A percentile compares a stretch with the other conserved stretches of the same genome.
Evolutionary conservation across 2,113 vertebrate genomes (phyloP).

Genomic region (Tretioscincus oriximinensis): DNA sequence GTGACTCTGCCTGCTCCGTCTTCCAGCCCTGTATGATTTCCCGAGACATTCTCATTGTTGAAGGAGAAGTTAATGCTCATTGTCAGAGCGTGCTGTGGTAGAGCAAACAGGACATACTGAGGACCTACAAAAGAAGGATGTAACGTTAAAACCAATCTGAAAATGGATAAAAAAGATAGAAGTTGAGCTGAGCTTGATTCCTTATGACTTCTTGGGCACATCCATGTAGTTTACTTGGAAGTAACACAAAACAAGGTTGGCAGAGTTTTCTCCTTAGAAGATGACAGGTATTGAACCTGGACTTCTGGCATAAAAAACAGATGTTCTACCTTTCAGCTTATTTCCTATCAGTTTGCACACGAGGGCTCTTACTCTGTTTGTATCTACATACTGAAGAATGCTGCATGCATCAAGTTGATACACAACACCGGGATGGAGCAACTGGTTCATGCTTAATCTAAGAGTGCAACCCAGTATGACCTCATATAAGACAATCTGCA

Average conservation of each 20-base stretch:
- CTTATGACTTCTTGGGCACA: no score
- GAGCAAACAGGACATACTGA: constrained; percentile 71
- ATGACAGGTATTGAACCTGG: no score
- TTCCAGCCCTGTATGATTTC: constrained; percentile 64
- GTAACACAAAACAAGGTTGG: background rate
- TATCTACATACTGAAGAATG: background rate
- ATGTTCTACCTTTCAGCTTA: background rate
- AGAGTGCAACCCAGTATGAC: no score
- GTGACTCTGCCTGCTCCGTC: constrained; percentile 69
- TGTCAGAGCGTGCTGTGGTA: constrained; percentile 65
- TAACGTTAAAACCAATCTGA: no score
- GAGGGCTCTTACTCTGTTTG: background rate
- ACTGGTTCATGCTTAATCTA: no score
- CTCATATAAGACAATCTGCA: no score
- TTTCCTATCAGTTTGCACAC: background rate
- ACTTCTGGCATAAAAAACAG: no score
- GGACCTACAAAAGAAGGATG: constrained; percentile 45
- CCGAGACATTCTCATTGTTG: constrained; percentile 76
- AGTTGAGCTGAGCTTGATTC: no score
- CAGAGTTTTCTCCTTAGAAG: no score
- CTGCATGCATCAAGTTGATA: background rate
- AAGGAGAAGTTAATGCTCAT: constrained; percentile 87
- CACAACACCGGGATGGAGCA: no score
- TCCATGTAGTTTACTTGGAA: background rate
- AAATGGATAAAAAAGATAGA: no score